phyloP scores from a whole-genome alignment of 2,888 invertebrate species.

The Aleiodes leptofemur region DNA sequence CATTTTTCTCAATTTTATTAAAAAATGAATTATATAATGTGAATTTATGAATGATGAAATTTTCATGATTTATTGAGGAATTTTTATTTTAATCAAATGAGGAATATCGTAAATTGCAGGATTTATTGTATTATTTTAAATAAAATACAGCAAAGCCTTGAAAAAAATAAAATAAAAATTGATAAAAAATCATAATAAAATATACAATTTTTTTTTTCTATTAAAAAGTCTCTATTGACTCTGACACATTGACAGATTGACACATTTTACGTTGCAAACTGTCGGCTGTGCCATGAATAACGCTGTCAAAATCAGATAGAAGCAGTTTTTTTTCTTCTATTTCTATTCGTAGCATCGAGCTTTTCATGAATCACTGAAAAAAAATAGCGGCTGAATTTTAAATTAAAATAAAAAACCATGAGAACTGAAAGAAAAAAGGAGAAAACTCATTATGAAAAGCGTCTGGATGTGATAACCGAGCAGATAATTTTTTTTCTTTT shows the following conservation, averaged over 20 bases:
- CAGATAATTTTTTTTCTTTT: constrained; percentile 5
- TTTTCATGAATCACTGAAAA: not conserved
- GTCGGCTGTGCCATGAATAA: constrained; percentile 2
- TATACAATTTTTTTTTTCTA: constrained; percentile 3
- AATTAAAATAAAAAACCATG: not conserved
- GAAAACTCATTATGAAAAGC: constrained; percentile 3
- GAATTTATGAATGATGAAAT: not conserved
- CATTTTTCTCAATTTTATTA: not conserved
- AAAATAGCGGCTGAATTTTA: constrained; percentile 1
- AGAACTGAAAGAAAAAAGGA: not conserved
- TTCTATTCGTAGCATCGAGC: not conserved
- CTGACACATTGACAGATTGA: constrained; percentile 18
- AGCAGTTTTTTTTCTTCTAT: not conserved
- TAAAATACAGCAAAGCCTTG: constrained; percentile 3
- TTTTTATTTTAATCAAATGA: not conserved
- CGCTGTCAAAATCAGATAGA: constrained; percentile 20
- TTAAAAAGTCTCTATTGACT: constrained; percentile 1
- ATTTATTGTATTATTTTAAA: not conserved
- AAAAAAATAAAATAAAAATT: no score
- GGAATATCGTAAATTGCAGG: not conserved
- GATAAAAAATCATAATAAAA: constrained; percentile 12
- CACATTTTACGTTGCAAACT: constrained; percentile 10
- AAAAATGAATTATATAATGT: no score
- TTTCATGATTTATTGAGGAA: not conserved
- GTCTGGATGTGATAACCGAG: constrained; percentile 15